Base-by-base conservation (phyloP, 2,113 vertebrate species). In the Hemichromis elongatus region DNA sequence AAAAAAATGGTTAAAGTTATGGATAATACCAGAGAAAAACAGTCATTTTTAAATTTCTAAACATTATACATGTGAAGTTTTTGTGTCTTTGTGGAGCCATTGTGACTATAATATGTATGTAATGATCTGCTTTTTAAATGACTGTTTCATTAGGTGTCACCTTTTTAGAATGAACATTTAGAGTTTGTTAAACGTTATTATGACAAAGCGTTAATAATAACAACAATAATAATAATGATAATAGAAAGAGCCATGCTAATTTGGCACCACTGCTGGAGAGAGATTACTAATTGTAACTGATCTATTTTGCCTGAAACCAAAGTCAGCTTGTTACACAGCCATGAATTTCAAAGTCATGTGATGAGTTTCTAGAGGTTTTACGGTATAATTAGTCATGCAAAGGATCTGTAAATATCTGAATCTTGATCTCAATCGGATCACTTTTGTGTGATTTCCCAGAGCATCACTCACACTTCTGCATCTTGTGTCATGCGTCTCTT, bases 361-460 rank as follows among this genome's bases (percentile, higher is more conserved):
- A 40, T 35, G 21, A 28, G 7, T 53, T 47, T 75, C 28, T 66
- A 68, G 42, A 85, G 52, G 66, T 70, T 18, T 47, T 33, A 42
- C 18, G 28, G 19, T 50, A 3, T 3, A 7, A 24, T 28, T 42
- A 54, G 24, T 54, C 30, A 73, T 82, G 19, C n/a, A 78, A 78
- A 80, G 19, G 3, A 75, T 14, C 26, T 30, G 35, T 66, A 37
- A 50, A 11, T 66, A 81, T 63, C 37, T 73, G 75, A 61, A 28
- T 83, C 47, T 18, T 4, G 33, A 53, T 57, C 37, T 80, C 37
- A 54, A 26, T 63, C 55, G 3, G 10, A 30, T 61, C 13, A 54
- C 82, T 33, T 78, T 77, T 21, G 19, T 42, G 83, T 89, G 12
- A 90, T 80, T 92, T 92, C 84, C 86, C 86, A 18, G 30, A 85